phyloP scores from a whole-genome alignment of 2,797 vertebrate genomes.

The Tympanoctomys barrerae region DNA sequence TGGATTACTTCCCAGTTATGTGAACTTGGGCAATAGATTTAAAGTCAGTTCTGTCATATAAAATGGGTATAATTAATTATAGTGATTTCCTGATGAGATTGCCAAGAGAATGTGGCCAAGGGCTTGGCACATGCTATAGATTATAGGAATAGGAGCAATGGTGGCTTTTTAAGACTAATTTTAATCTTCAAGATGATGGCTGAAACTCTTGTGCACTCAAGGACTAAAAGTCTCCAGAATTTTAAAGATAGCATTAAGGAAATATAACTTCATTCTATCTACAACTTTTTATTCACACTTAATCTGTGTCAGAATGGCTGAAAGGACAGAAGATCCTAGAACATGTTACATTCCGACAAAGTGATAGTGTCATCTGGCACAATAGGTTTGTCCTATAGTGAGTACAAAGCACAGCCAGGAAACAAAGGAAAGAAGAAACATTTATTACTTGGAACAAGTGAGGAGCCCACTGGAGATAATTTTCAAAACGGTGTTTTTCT shows the following conservation, averaged over 20 bases:
- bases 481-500: not conserved
- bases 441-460: not conserved
- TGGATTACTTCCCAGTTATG: slow-evolving; percentile 33
- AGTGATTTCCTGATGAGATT: not conserved
- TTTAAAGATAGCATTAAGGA: slow-evolving; percentile 49
- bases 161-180: slow-evolving; percentile 35
- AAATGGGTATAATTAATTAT: slow-evolving; percentile 43
- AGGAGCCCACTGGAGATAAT: not conserved
- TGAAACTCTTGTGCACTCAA: not conserved
- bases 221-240: not conserved
- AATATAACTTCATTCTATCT: slow-evolving; percentile 30
- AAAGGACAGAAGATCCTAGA: not conserved
- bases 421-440: not conserved
- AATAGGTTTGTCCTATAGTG: not conserved
- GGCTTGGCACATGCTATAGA: not conserved
- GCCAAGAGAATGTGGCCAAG: slow-evolving; percentile 9
- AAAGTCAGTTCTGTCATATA: slow-evolving; percentile 39
- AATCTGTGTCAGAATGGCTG: not conserved
- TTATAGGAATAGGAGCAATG: not conserved
- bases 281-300: slow-evolving; percentile 30
- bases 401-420: not conserved
- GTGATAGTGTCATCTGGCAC: not conserved
- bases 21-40: slow-evolving; percentile 5
- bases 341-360: not conserved
- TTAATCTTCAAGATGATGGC: slow-evolving; percentile 42